Evolutionary conservation across 2,113 vertebrate genomes (phyloP), one percentile per base, ranked within the genome.

Genomic region (Eudyptes chrysolophus): DNA sequence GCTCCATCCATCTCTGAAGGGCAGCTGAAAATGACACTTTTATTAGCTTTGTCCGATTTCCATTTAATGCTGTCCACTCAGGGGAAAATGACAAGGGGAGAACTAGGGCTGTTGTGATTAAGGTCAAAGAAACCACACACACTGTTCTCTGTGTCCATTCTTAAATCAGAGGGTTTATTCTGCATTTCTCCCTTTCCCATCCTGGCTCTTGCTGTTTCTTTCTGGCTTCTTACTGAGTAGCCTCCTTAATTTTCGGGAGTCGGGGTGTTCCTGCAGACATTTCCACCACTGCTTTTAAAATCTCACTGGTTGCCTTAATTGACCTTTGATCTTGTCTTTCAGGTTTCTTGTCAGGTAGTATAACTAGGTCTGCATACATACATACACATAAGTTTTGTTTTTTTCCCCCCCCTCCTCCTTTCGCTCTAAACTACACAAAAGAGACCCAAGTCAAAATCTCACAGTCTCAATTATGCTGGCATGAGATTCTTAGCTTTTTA

Each of bases 221-320:
- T 71, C 72, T 87, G 48, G 20, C 14, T 83, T 34, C 30, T 92
- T 64, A 6, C 3, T 38, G 58, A 93, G 94, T 46, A 76, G 32
- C 61, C 26, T 92, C 80, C 42, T 84, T 32, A 7, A 69, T 85
- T 94, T n/a, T 54, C 69, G 40, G 24, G 66, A 80, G 42, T 32
- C 38, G 7, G 76, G 46, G 36, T 36, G 61, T 79, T 83, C 70
- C 80, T 79, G 60, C 89, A 74, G 40, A 61, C 61, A 7, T 64
- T 94, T 60, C 92, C 91, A 89, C 89, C 87, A 48, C 83, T 72
- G 83, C 87, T 96, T 94, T 95, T 85, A 89, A 97, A 93, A 85
- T 84, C 68, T 94, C 87, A 93, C 93, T 97, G 91, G 29, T 94
- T 96, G 97, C 96, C 97, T 98, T 97, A 97, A 91, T 38, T 76